These are phyloP conservation scores for Leucoraja erinaceus DNA, from an alignment of 2,113 vertebrate species.

Conservation along the genomic window DNA sequence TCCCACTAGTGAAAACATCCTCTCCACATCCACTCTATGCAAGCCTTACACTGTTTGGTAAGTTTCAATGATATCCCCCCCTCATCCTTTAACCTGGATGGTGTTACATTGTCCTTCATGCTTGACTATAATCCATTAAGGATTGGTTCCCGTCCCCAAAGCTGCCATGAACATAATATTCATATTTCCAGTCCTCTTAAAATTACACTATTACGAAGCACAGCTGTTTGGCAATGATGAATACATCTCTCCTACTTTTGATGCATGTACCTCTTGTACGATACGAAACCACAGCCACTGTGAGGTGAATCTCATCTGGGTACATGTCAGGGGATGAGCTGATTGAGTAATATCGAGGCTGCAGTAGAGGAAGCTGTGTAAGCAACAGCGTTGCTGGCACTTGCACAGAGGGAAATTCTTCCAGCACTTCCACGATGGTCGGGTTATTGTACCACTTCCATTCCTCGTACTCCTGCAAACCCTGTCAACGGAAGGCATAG, in stretches of 20 bases:
- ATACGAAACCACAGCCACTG: constrained; percentile 89
- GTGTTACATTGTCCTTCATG: too few species aligned
- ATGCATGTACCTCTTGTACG: constrained; percentile 69
- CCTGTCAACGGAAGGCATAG: constrained; percentile 54
- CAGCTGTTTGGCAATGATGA: neutral
- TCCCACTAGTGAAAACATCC: too few species aligned
- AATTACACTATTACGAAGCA: neutral
- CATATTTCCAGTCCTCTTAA: neutral
- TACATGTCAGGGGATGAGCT: constrained; percentile 88
- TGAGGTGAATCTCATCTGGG: constrained; percentile 88
- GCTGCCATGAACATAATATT: neutral
- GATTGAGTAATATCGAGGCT: constrained; percentile 95
- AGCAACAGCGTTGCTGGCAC: constrained; percentile 86
- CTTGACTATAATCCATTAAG: too few species aligned
- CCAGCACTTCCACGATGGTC: constrained; percentile 85
- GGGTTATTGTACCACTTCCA: constrained; percentile 98
- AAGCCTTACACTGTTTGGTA: too few species aligned
- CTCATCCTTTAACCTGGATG: too few species aligned
- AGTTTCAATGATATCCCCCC: too few species aligned
- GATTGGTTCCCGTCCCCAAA: neutral
- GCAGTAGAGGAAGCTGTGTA: constrained; percentile 87
- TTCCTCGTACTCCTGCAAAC: constrained; percentile 91
- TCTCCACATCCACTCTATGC: too few species aligned
- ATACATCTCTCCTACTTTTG: neutral
- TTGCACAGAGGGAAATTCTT: constrained; percentile 89